Percentiles rank a stretch among this genome's conserved stretches.
Conservation (phyloP, 2,888 invertebrate species). For the Steinernema hermaphroditum region DNA sequence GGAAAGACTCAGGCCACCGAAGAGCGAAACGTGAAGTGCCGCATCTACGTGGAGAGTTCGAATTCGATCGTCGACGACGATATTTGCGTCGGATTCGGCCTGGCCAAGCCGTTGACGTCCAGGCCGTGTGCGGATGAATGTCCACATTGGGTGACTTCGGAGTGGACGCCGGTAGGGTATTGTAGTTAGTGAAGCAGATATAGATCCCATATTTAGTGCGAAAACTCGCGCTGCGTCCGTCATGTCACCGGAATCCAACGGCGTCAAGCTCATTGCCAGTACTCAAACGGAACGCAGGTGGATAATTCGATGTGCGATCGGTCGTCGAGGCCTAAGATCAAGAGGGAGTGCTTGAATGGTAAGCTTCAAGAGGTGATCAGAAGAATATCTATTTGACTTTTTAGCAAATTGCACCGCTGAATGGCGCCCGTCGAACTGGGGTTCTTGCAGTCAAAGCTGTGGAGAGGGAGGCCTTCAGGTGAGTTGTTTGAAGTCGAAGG, state of each 20-base stretch:
- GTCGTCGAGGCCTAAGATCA: slow-evolving; percentile 76
- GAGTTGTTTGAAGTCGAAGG: no score
- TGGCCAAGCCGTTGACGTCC: slow-evolving; percentile 52
- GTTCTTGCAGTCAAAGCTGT: slow-evolving; percentile 84
- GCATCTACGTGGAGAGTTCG: slow-evolving; percentile 37
- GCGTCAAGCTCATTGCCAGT: slow-evolving; percentile 74
- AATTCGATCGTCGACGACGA: slow-evolving; percentile 47
- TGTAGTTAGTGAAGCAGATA: not conserved
- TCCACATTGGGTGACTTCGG: slow-evolving; percentile 59
- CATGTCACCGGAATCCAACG: slow-evolving; percentile 72
- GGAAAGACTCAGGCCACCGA: slow-evolving; percentile 38
- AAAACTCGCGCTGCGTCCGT: slow-evolving; percentile 74
- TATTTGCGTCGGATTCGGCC: slow-evolving; percentile 45
- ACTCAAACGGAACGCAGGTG: slow-evolving; percentile 70
- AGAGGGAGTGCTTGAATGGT: slow-evolving; percentile 80
- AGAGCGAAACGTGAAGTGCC: slow-evolving; percentile 44
- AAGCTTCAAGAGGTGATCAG: slow-evolving; percentile 15
- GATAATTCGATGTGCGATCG: slow-evolving; percentile 75
- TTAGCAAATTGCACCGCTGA: slow-evolving; percentile 72
- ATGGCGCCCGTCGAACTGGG: slow-evolving; percentile 91
- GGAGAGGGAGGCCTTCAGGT: slow-evolving; percentile 76
- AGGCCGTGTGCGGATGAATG: slow-evolving; percentile 58
- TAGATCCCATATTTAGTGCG: slow-evolving; percentile 72
- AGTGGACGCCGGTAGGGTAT: slow-evolving; percentile 48
- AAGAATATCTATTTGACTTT: slow-evolving; percentile 4